Conservation (phyloP, 2,797 vertebrate species). For the Sardinella longiceps region DNA sequence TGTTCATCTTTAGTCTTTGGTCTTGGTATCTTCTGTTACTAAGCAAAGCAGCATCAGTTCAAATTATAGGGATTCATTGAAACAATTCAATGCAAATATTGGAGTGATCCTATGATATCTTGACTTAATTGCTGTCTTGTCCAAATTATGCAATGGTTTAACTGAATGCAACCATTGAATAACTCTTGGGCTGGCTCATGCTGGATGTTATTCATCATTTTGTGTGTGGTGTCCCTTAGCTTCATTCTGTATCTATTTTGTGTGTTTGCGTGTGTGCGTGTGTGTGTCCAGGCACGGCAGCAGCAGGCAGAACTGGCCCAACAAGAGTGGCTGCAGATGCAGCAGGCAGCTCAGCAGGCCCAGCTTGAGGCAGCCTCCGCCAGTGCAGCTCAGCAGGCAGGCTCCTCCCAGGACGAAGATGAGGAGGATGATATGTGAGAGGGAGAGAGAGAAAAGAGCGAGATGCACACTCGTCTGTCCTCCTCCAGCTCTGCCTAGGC, state of each 20-base stretch:
- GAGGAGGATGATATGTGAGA: slow-evolving; percentile 96
- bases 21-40: too few relatives aligned
- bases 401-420: slow-evolving; percentile 98
- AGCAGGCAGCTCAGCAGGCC: slow-evolving; percentile 97
- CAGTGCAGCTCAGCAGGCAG: slow-evolving; percentile 89
- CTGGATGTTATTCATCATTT: background rate
- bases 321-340: slow-evolving; percentile 99
- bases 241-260: background rate
- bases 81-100: too few relatives aligned
- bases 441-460: slow-evolving; percentile 12
- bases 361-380: slow-evolving; percentile 94
- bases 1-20: too few relatives aligned
- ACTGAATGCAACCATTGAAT: background rate
- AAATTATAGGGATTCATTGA: too few relatives aligned
- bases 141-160: too few relatives aligned
- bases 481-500: slow-evolving; percentile 28
- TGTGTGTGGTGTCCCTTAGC: background rate
- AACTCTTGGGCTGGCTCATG: background rate
- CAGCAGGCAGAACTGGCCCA: slow-evolving; percentile 98
- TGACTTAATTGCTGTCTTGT: too few relatives aligned
- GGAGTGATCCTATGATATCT: too few relatives aligned
- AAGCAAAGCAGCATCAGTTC: too few relatives aligned
- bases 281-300: slow-evolving; percentile 86
- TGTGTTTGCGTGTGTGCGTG: background rate
- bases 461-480: slow-evolving; percentile 25